Conservation (phyloP, 2,888 invertebrate genomes). For the Parnassius glacialis region DNA sequence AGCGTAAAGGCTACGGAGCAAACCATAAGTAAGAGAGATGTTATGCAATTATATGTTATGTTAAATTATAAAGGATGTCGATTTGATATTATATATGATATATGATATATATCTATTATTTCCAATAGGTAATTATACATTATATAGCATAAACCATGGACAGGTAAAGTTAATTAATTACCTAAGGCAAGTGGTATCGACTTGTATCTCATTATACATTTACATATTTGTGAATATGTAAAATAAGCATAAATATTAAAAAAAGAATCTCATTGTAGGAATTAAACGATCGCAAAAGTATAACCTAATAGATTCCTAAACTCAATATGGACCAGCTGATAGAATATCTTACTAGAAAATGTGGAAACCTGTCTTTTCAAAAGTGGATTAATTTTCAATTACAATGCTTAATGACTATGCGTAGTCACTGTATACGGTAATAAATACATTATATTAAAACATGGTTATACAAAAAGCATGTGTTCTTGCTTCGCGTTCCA, state of each 20-base stretch:
- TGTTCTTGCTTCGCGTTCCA: not conserved
- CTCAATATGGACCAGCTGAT: conserved; percentile 7
- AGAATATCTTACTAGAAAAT: not conserved
- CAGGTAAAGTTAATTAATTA: conserved; percentile 3
- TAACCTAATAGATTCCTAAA: not conserved
- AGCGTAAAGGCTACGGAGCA: too few relatives aligned
- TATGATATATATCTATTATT: too few relatives aligned
- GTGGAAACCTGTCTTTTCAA: not conserved
- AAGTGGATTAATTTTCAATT: not conserved
- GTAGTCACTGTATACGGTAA: not conserved
- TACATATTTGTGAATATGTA: conserved; percentile 5
- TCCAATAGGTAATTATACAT: not conserved
- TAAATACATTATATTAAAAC: not conserved
- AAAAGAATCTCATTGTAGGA: conserved; percentile 2
- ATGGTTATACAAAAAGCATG: not conserved
- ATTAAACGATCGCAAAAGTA: not conserved
- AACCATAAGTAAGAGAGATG: too few relatives aligned
- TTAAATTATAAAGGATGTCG: too few relatives aligned
- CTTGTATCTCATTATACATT: conserved; percentile 2
- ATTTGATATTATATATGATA: too few relatives aligned
- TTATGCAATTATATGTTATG: too few relatives aligned
- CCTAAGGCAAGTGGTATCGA: conserved; percentile 1
- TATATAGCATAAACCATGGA: not conserved
- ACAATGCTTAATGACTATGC: not conserved
- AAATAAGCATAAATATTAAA: conserved; percentile 8